Evolutionary conservation across 2,888 invertebrate species (phyloP).

Genomic region (Callyntrura guangdongensis): DNA sequence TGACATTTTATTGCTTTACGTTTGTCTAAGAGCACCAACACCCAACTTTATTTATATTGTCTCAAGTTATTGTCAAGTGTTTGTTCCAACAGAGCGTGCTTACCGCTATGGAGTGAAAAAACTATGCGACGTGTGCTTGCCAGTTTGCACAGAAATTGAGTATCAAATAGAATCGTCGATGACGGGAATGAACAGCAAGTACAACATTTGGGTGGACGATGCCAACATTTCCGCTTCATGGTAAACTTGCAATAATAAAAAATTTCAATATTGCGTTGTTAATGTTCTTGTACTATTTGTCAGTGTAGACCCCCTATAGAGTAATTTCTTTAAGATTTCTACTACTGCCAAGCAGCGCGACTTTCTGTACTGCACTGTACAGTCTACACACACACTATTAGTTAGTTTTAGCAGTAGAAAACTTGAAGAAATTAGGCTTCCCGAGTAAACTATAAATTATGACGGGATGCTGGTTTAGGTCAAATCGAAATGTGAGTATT

Average conservation of each 20-base stretch:
- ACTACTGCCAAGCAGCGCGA: neutral
- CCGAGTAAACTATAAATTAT: slow-evolving; percentile 51
- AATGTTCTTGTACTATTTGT: neutral
- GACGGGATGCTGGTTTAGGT: slow-evolving; percentile 65
- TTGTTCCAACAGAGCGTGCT: slow-evolving; percentile 18
- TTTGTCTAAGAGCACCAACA: neutral
- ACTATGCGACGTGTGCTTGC: slow-evolving; percentile 74
- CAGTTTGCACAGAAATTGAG: slow-evolving; percentile 77
- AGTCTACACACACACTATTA: neutral
- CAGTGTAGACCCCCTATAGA: too few relatives aligned
- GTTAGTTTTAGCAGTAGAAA: neutral
- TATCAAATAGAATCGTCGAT: slow-evolving; percentile 85
- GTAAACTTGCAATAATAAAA: neutral
- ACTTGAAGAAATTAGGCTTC: neutral
- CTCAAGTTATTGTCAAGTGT: neutral
- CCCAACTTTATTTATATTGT: too few relatives aligned
- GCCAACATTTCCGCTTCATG: slow-evolving; percentile 69
- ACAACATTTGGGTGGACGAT: slow-evolving; percentile 77
- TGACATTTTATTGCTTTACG: neutral
- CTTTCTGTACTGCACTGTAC: neutral
- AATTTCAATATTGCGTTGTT: neutral
- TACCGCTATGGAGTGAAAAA: slow-evolving; percentile 70
- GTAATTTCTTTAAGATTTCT: neutral
- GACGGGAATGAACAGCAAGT: slow-evolving; percentile 85
- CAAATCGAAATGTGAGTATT: slow-evolving; percentile 80